Percentiles rank a stretch among this genome's conserved stretches.
Conservation (phyloP, 2,888 invertebrate species). For the Crepidodera aurea region DNA sequence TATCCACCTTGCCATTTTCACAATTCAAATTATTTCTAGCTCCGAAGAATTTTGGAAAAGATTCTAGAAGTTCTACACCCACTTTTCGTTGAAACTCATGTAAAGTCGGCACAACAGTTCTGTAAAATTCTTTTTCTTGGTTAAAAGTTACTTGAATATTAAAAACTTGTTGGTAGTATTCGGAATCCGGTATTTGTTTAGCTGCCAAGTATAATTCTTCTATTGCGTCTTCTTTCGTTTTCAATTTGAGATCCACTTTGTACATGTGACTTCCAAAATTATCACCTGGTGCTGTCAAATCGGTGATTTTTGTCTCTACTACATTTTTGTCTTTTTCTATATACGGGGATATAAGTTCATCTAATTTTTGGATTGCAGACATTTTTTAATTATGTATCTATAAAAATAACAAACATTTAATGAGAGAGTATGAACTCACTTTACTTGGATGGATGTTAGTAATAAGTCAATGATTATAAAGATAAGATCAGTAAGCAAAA, state of each 20-base stretch:
- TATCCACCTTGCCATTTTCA: slow-evolving; percentile 57
- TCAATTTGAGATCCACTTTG: slow-evolving; percentile 44
- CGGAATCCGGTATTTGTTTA: slow-evolving; percentile 66
- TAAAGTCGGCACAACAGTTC: slow-evolving; percentile 60
- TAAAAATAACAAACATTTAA: neutral
- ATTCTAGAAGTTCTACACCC: slow-evolving; percentile 58
- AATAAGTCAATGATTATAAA: too few species aligned
- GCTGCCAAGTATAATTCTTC: slow-evolving; percentile 62
- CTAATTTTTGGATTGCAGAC: slow-evolving; percentile 20
- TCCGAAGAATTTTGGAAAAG: slow-evolving; percentile 50
- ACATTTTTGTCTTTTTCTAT: slow-evolving; percentile 16
- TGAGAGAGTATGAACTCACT: too few species aligned
- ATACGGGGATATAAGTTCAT: slow-evolving; percentile 14
- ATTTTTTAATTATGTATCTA: neutral
- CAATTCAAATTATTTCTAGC: slow-evolving; percentile 45
- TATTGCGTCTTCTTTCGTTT: slow-evolving; percentile 2
- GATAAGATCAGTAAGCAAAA: too few species aligned
- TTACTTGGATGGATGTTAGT: too few species aligned
- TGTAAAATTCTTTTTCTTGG: slow-evolving; percentile 65
- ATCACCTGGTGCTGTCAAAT: slow-evolving; percentile 64
- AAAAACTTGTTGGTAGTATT: slow-evolving; percentile 62
- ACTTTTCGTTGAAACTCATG: slow-evolving; percentile 60
- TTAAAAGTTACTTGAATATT: slow-evolving; percentile 63
- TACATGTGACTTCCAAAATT: slow-evolving; percentile 68
- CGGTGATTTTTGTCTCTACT: slow-evolving; percentile 44